Evolutionary conservation across 2,797 vertebrate genomes (phyloP).

Genomic region (Sebastes itinus): DNA sequence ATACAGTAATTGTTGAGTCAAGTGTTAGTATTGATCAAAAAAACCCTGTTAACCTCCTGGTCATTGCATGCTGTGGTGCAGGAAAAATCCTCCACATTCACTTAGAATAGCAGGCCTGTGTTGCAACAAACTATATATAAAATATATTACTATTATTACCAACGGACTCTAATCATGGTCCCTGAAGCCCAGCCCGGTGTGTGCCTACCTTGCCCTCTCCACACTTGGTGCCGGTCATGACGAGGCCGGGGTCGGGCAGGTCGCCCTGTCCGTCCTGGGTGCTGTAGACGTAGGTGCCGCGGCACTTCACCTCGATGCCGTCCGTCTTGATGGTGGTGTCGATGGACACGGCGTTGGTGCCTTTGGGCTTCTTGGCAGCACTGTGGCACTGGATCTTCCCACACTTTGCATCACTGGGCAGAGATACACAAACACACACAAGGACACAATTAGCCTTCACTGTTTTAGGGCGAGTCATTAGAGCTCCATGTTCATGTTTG

Average conservation of each 20-base stretch:
- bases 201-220: conserved; percentile 88
- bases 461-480: background rate
- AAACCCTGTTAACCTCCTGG: background rate
- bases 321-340: conserved; percentile 88
- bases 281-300: conserved; percentile 89
- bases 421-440: background rate
- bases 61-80: background rate
- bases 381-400: conserved; percentile 97
- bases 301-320: conserved; percentile 88
- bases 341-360: conserved; percentile 87
- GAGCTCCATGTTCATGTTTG: background rate
- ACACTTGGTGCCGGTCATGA: conserved; percentile 93
- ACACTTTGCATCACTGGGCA: conserved; percentile 89
- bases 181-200: background rate
- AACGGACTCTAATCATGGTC: background rate
- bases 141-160: too few relatives aligned
- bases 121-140: background rate
- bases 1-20: background rate
- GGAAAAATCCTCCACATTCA: background rate
- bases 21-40: background rate
- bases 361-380: conserved; percentile 87
- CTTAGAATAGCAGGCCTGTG: background rate
- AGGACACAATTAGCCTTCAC: background rate
- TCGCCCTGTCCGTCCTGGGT: conserved; percentile 87
- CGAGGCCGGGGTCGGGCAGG: conserved; percentile 88